Base-by-base conservation (phyloP, 2,888 invertebrate species). In the Ophion slaviceki region DNA sequence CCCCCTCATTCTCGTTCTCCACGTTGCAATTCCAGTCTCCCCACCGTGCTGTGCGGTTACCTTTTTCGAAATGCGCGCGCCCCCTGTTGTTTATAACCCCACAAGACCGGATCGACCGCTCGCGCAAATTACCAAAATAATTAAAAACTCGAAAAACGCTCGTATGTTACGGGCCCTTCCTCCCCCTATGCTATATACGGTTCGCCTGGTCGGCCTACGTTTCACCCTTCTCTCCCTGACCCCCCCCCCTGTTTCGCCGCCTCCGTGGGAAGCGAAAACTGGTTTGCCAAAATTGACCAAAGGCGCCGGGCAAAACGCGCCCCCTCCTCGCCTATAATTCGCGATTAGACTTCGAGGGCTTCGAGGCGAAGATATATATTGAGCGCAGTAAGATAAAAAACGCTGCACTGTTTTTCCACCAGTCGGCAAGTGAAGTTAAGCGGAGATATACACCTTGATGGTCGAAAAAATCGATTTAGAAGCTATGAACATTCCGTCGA, bases 41-140 rank as follows among this genome's bases (percentile, higher is more conserved):
- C 32, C n/a, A 62, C 11, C 53, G 77, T 72, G 62, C 28, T 57
- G 14, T 62, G 78, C 78, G 72, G 78, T 74, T 71, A 64, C 70
- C 64, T 80, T 74, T 77, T 78, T 80, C 80, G 53, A 81, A 77
- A 80, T 40, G n/a, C 68, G 47, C 40, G 11, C 81, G 71, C 74
- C 81, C 72, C 80, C 80, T 80, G 75, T 75, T 81, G 81, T 81
- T 81, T 76, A 81, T 81, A 81, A 75, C 79, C 70, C 57, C 62
- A 57, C 53, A 72, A 24, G 64, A 77, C 57, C 87, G 89, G 88
- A 91, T 92, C 90, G 89, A 84, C 90, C 90, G 67, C 77, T 81
- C 82, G 82, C 77, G 91, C 92, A 92, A 92, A 93, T 93, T 93
- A 93, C 91, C 88, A 87, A 92, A 92, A 92, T 93, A 93, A 93